Percentiles rank a stretch among this genome's conserved stretches.
These are phyloP conservation scores for Stramonita haemastoma DNA, from an alignment of 2,888 invertebrate species.

Conservation along the genomic window DNA sequence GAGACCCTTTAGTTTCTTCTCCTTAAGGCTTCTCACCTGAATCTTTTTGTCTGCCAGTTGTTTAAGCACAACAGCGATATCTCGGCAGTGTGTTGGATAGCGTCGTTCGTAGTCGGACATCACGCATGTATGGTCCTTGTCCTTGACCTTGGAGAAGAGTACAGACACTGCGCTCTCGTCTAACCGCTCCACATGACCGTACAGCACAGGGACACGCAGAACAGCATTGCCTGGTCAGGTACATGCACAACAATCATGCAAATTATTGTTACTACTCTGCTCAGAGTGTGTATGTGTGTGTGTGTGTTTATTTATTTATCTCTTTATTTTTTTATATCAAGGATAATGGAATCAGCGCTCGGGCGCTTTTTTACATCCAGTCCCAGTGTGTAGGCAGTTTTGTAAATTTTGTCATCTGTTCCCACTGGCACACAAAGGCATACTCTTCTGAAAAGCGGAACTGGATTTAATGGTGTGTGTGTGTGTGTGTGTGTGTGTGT, in stretches of 20 bases:
- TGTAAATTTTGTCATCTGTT: too few relatives aligned
- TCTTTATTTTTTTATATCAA: too few relatives aligned
- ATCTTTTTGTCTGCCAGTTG: constrained; percentile 62
- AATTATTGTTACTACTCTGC: too few relatives aligned
- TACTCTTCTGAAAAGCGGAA: too few relatives aligned
- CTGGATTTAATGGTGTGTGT: background rate
- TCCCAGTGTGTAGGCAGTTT: too few relatives aligned
- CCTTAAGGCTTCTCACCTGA: constrained; percentile 29
- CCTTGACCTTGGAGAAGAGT: constrained; percentile 73
- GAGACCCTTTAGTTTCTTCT: background rate
- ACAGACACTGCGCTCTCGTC: constrained; percentile 79
- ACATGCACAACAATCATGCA: background rate
- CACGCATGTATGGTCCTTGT: constrained; percentile 54
- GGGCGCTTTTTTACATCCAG: too few relatives aligned
- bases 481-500: background rate
- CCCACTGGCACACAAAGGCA: too few relatives aligned
- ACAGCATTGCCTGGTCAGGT: constrained; percentile 76
- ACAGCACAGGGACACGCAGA: constrained; percentile 80
- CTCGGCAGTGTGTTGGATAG: constrained; percentile 78
- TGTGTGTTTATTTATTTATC: background rate
- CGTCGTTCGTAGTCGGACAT: constrained; percentile 79
- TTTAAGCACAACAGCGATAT: constrained; percentile 77
- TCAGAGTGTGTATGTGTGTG: background rate
- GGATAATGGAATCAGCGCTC: too few relatives aligned
- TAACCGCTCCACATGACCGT: constrained; percentile 78